Percentiles rank a stretch among this genome's conserved stretches.
Evolutionary conservation across 2,113 vertebrate species (phyloP).

Genomic region (Neolamprologus fasciatus): DNA sequence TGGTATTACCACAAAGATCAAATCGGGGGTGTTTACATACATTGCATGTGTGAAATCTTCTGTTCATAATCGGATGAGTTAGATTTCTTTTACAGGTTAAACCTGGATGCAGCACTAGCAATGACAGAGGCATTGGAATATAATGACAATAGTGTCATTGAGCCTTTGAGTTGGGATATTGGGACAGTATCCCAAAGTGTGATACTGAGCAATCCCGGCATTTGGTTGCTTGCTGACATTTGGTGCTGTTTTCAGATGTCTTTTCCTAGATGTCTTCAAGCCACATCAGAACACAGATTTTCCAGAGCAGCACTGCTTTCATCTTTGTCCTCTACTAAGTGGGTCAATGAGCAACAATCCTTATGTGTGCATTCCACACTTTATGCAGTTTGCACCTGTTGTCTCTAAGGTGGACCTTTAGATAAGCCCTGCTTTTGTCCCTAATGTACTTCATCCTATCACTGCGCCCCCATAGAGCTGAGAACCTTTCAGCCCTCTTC

Average conservation of each 20-base stretch:
- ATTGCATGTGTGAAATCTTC: background rate
- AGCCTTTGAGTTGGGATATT: background rate
- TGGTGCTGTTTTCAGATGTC: background rate
- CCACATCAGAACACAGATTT: slow-evolving; percentile 25
- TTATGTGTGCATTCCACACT: slow-evolving; percentile 12
- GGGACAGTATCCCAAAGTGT: background rate
- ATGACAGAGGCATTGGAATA: background rate
- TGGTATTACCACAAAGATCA: background rate
- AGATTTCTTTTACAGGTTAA: background rate
- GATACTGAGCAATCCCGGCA: background rate
- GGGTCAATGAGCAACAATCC: slow-evolving; percentile 1
- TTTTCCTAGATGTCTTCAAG: slow-evolving; percentile 23
- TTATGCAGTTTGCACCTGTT: slow-evolving; percentile 35
- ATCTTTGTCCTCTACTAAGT: slow-evolving; percentile 12
- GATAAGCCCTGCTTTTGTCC: slow-evolving; percentile 34
- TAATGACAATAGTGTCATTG: background rate
- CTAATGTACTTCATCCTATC: background rate
- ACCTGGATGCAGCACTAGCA: background rate
- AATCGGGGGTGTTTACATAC: background rate
- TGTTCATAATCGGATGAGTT: background rate
- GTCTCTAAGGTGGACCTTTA: slow-evolving; percentile 12
- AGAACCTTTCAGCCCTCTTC: background rate
- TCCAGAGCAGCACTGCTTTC: slow-evolving; percentile 22
- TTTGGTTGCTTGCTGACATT: background rate
- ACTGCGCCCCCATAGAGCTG: background rate